Conservation (phyloP, 2,888 invertebrate genomes). For the Chrysolina haemoptera region DNA sequence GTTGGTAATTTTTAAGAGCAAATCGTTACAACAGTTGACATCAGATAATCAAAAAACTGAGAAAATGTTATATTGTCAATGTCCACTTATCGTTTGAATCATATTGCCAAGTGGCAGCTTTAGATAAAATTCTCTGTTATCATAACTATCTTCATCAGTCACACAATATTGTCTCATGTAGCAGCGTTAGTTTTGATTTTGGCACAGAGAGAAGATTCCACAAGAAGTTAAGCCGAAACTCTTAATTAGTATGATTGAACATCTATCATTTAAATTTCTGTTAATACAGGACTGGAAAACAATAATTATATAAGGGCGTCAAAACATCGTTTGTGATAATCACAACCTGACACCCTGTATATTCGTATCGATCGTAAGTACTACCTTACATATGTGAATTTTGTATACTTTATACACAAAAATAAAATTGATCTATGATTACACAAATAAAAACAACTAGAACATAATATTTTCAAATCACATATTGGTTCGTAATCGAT, state of each 20-base stretch:
- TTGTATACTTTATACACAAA: constrained; percentile 46
- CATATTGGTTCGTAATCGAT: constrained; percentile 39
- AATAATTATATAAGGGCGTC: constrained; percentile 12
- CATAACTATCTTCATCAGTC: background rate
- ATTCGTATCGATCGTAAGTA: constrained; percentile 27
- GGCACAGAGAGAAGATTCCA: constrained; percentile 19
- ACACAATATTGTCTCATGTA: constrained; percentile 22
- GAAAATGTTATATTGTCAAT: too few relatives aligned
- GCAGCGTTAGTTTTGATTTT: constrained; percentile 17
- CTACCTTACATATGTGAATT: constrained; percentile 23
- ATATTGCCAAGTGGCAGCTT: background rate
- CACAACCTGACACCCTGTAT: constrained; percentile 8
- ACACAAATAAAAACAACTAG: constrained; percentile 44
- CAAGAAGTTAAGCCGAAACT: background rate
- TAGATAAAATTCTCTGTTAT: background rate
- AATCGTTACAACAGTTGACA: too few relatives aligned
- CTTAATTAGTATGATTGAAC: background rate
- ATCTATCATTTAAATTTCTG: background rate
- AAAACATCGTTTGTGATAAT: constrained; percentile 8
- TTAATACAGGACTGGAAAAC: background rate
- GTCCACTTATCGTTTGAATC: background rate
- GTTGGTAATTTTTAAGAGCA: too few relatives aligned
- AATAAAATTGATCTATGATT: constrained; percentile 47
- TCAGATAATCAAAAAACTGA: too few relatives aligned
- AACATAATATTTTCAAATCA: constrained; percentile 42